phyloP scores from a whole-genome alignment of 2,888 invertebrate species.

The Orchestes rusci region DNA sequence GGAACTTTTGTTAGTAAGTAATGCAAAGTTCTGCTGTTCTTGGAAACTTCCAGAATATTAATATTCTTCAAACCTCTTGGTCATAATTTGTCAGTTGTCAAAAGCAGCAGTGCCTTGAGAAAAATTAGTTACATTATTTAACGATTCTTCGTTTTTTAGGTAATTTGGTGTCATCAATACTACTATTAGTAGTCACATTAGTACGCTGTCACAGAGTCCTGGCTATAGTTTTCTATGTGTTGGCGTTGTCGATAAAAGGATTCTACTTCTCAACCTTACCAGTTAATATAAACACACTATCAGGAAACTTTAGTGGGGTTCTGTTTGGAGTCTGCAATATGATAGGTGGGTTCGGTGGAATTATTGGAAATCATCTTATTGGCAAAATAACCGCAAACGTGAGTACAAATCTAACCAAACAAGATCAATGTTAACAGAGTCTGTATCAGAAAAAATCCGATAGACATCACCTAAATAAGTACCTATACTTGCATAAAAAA shows the following conservation, averaged over 20 bases:
- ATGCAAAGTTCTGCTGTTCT: no score
- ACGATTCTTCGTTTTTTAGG: conserved; percentile 49
- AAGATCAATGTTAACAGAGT: no score
- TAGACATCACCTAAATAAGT: no score
- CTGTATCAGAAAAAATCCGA: no score
- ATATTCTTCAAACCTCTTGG: no score
- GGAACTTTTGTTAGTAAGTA: conserved; percentile 11
- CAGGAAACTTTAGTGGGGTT: conserved; percentile 55
- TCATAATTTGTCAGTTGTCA: no score
- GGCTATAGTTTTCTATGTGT: conserved; percentile 50
- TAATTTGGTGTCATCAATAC: conserved; percentile 53
- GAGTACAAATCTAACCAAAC: no score
- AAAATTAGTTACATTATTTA: no score
- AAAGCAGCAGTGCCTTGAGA: no score
- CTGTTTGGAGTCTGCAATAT: conserved; percentile 56
- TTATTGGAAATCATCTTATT: conserved; percentile 50
- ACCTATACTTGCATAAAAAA: no score
- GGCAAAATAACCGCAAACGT: no score
- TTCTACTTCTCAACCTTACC: conserved; percentile 58
- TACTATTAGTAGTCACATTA: conserved; percentile 55
- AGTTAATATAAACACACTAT: conserved; percentile 55
- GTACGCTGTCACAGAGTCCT: conserved; percentile 50
- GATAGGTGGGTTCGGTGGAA: conserved; percentile 51
- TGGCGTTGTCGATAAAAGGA: conserved; percentile 58
- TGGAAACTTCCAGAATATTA: no score